Conservation (phyloP, 1,140 invertebrate genomes). For the Babylonia areolata region DNA sequence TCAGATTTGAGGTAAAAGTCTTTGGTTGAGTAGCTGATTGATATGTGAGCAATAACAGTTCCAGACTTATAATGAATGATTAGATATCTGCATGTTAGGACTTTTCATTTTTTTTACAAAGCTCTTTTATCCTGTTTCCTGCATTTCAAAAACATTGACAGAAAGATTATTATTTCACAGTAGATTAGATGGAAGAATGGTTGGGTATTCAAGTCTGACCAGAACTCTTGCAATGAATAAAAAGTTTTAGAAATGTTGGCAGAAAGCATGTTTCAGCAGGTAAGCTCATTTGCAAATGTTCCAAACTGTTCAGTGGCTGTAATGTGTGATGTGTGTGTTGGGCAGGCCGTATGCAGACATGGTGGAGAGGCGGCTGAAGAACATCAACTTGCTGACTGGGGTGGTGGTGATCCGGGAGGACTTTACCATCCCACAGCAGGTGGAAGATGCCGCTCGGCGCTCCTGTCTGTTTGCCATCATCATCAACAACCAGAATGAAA, state of each 20-base stretch:
- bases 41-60: no score
- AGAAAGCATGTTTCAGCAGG: not conserved
- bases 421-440: slow-evolving; percentile 87
- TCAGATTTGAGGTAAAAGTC: slow-evolving; percentile 58
- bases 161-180: not conserved
- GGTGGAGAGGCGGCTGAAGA: slow-evolving; percentile 89
- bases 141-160: not conserved
- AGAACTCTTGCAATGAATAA: not conserved
- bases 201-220: not conserved
- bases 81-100: no score
- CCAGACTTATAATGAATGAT: no score
- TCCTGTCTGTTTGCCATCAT: slow-evolving; percentile 93
- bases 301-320: not conserved
- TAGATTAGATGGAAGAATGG: not conserved
- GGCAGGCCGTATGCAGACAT: slow-evolving; percentile 91
- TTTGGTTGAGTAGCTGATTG: no score
- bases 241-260: not conserved
- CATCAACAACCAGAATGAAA: slow-evolving; percentile 89
- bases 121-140: not conserved
- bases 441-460: slow-evolving; percentile 90
- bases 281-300: not conserved
- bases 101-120: not conserved
- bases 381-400: slow-evolving; percentile 87
- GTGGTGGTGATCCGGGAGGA: slow-evolving; percentile 90
- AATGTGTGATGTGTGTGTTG: no score